Base-by-base conservation (phyloP, 2,113 vertebrate genomes). In the Corythornis madagascariensis region DNA sequence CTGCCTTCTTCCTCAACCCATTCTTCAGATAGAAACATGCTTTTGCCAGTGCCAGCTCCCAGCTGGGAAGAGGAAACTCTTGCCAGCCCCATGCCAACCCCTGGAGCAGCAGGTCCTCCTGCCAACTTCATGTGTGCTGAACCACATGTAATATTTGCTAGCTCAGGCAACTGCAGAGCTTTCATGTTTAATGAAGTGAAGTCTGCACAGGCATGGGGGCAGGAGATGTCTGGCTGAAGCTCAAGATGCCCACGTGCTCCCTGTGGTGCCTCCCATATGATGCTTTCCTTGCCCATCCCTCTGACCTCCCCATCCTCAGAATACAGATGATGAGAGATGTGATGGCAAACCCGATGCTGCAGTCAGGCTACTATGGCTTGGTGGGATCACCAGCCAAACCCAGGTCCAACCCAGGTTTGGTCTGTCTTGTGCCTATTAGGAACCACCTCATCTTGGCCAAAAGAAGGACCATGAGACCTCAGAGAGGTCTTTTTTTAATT, bases 1-100 rank as follows among this genome's bases (percentile, higher is more conserved):
- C 71, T 52, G 31, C 42, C 26, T 48, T 18, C 42, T 28, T 81
- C 31, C 74, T 47, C 6, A 0, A 63, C 17, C 8, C 0, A 0
- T 25, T 63, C 43, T 8, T 76, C 72, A 76, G 59, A 85, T 2
- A 5, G 71, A 21, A 90, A 76, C 50, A 57, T 1, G 2, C 16
- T 73, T 43, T 50, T 6, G 2, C 31, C 88, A 48, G 71, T 0
- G 1, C 60, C 3, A 10, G 45, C 19, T 91, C 38, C 67, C 33
- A 47, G 57, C 33, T 75, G 65, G 45, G 43, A 74, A 52, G 43
- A 83, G 45, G 40, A 71, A 91, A 70, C 56, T 22, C 66, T 66
- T 86, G 73, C 80, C 56, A 94, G 69, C 33, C 26, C 47, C 52
- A 77, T 40, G 59, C 50, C 79, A 90, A 26, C 19, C 33, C 63